A percentile compares a stretch with the other conserved stretches of the same genome.
Evolutionary conservation across 2,888 invertebrate species (phyloP).

Genomic region (Odontocolon sp.): DNA sequence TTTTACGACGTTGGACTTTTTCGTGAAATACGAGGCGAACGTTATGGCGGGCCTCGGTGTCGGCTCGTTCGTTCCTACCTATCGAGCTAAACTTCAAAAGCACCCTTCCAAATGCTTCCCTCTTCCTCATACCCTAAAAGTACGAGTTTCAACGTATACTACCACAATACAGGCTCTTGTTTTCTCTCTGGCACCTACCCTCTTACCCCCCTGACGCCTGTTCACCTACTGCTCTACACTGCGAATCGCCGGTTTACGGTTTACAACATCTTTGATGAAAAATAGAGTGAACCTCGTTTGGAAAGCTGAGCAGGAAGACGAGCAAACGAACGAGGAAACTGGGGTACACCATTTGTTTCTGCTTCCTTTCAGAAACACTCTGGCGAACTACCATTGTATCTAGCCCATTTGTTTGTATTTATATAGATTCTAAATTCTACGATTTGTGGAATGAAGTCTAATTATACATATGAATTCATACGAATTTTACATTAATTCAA

Average conservation of each 20-base stretch:
- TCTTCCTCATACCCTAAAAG: neutral
- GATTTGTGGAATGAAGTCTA: too few species aligned
- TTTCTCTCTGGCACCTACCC: slow-evolving; percentile 13
- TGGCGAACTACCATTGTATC: too few species aligned
- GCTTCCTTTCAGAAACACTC: too few species aligned
- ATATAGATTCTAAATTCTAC: too few species aligned
- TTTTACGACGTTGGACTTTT: slow-evolving; percentile 46
- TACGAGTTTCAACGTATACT: too few species aligned
- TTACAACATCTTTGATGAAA: slow-evolving; percentile 24
- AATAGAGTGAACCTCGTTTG: slow-evolving; percentile 11
- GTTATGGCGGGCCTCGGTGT: slow-evolving; percentile 18
- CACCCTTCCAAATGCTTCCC: slow-evolving; percentile 23
- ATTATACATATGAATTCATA: too few species aligned
- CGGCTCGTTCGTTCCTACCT: slow-evolving; percentile 30
- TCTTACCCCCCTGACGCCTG: neutral
- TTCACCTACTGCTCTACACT: slow-evolving; percentile 6
- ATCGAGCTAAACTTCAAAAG: slow-evolving; percentile 45
- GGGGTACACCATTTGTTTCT: too few species aligned
- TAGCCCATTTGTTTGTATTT: too few species aligned
- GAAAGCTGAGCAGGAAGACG: neutral
- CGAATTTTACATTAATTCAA: too few species aligned
- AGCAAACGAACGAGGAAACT: neutral
- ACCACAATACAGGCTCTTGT: slow-evolving; percentile 1
- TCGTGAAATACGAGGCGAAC: slow-evolving; percentile 28
- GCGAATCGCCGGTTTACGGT: slow-evolving; percentile 24